Evolutionary conservation across 2,113 vertebrate species (phyloP), one percentile per base, ranked within the genome.

Genomic region (Guaruba guarouba): DNA sequence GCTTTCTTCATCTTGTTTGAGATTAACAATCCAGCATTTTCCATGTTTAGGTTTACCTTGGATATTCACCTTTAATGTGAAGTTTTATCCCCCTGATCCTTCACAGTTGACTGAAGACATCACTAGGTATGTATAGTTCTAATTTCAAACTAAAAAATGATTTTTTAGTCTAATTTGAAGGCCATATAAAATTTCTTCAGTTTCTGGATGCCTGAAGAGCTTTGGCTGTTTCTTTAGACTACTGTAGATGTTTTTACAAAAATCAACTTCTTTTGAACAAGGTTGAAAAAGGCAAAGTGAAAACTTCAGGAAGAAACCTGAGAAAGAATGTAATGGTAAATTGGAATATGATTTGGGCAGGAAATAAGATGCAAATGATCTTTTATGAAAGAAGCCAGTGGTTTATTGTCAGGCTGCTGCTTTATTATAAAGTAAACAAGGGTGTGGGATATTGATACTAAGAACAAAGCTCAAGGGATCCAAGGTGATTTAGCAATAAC

Each of bases 31-130:
- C 6, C 15, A 19, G 10, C 41, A 27, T 96, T 92, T 92, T 13
- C 35, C 6, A 11, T 92, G 97, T 98, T 17, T 91, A 99, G 99
- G 97, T 96, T 98, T 98, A 97, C 99, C 99, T 69, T 99, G 99
- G 99, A 97, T 98, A 93, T 99, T 99, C 96, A 96, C 98, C n/a
- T 99, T 99, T 97, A 99, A 98, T 78, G 99, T 99, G 97, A 99
- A 99, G 96, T 99, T 99, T 97, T 99, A 99, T 97, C 99, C 99
- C 83, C 99, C 99, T 13, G 99, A 99, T 96, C 99, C 99, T 19
- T 99, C 99, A 46, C 99, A 99, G 76, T 86, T 99, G 95, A 99
- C 98, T 55, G 99, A 99, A 97, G 99, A 99, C 97, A 99, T 99
- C 88, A 99, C 99, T 95, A 99, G 99, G 99, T 99, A 98, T 16